phyloP scores from a whole-genome alignment of 1,140 invertebrate genomes.

The Drosophila leontia region DNA sequence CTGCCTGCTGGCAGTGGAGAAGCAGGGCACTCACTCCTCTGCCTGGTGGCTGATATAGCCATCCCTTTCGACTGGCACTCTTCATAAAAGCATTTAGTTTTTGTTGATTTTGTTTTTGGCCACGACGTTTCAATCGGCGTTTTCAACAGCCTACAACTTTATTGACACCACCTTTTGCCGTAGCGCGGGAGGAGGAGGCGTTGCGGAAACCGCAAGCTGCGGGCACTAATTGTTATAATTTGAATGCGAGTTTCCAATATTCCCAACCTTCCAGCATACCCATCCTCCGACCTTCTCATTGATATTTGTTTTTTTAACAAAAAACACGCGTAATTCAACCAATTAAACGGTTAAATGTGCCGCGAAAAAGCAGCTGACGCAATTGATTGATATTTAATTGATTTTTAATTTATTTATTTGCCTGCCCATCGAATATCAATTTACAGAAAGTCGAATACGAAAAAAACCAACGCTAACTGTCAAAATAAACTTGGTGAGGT shows the following conservation, averaged over 20 bases:
- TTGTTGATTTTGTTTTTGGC: conserved; percentile 79
- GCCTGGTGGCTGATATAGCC: not conserved
- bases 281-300: not conserved
- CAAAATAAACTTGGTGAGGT: conserved; percentile 58
- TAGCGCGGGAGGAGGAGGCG: conserved; percentile 5
- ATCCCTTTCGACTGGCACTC: conserved; percentile 15
- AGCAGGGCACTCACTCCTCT: conserved; percentile 53
- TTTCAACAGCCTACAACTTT: conserved; percentile 73
- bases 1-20: conserved; percentile 66
- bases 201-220: conserved; percentile 31
- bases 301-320: conserved; percentile 41
- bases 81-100: conserved; percentile 67
- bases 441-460: conserved; percentile 8
- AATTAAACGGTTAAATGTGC: conserved; percentile 72
- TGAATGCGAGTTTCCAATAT: conserved; percentile 26
- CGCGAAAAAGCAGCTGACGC: conserved; percentile 29
- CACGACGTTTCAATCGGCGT: conserved; percentile 78
- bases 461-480: conserved; percentile 37
- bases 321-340: conserved; percentile 42
- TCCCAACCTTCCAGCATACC: conserved; percentile 3
- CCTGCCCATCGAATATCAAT: conserved; percentile 68
- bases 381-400: conserved; percentile 79
- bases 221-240: conserved; percentile 68
- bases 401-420: conserved; percentile 74
- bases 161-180: conserved; percentile 70